A percentile compares a stretch with the other conserved stretches of the same genome.
These are phyloP conservation scores for Tragulus kanchil DNA, from an alignment of 2,113 vertebrate species.

Conservation along the genomic window DNA sequence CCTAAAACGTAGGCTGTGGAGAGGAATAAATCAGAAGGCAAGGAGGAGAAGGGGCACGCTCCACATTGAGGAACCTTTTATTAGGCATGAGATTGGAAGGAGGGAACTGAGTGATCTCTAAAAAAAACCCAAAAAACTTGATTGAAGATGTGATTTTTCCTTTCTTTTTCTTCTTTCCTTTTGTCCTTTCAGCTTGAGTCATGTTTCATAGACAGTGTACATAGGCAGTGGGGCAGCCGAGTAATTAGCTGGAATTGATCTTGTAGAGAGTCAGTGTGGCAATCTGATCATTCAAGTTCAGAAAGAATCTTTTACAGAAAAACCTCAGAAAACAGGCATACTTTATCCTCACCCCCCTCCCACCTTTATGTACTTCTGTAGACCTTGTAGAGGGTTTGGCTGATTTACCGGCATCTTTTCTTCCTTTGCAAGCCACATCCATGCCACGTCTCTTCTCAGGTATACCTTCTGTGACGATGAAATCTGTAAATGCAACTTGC, in stretches of 20 bases:
- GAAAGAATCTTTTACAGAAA: conserved; percentile 33
- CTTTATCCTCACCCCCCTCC: neutral
- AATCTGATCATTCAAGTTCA: conserved; percentile 42
- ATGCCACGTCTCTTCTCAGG: neutral
- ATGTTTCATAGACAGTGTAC: conserved; percentile 25
- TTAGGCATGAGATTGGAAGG: neutral
- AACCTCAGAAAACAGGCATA: neutral
- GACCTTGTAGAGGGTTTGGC: neutral
- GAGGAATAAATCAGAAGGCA: neutral
- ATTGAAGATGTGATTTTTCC: neutral
- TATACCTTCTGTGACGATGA: neutral
- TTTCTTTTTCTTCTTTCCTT: neutral
- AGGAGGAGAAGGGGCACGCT: neutral
- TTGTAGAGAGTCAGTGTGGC: neutral
- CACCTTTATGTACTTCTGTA: neutral
- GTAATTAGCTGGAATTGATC: neutral
- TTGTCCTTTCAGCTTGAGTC: neutral
- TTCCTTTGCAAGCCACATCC: neutral
- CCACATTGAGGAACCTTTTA: neutral
- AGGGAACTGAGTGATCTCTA: neutral
- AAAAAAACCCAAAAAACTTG: neutral
- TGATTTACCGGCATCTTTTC: conserved; percentile 7
- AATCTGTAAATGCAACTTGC: conserved; percentile 44
- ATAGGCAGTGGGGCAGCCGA: neutral
- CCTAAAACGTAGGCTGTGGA: neutral